These are phyloP conservation scores for Mesembrinibis cayennensis DNA, from an alignment of 2,113 vertebrate species.

Conservation along the genomic window DNA sequence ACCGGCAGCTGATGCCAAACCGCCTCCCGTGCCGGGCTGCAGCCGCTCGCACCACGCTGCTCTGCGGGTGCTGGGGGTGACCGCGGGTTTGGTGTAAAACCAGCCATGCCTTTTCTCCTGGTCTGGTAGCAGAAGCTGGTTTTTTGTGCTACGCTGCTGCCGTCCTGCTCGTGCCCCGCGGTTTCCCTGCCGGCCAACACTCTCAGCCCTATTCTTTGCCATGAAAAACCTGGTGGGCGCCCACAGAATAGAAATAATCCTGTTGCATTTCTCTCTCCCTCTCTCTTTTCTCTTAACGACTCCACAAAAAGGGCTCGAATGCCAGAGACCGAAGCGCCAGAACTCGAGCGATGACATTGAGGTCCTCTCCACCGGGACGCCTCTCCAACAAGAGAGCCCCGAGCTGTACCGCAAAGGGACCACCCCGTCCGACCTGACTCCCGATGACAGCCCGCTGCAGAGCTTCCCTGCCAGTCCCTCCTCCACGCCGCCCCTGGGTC, in stretches of 20 bases:
- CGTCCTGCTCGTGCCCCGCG: rapidly evolving
- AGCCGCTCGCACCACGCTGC: background rate
- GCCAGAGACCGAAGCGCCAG: slow-evolving; percentile 89
- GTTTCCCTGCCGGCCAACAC: rapidly evolving
- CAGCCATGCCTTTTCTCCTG: rapidly evolving
- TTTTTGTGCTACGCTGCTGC: background rate
- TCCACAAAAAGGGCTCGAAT: slow-evolving; percentile 83
- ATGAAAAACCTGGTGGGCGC: rapidly evolving
- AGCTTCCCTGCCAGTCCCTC: slow-evolving; percentile 87
- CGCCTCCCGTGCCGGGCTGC: background rate
- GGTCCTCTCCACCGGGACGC: slow-evolving; percentile 87
- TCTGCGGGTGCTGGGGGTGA: background rate
- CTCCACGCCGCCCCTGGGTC: slow-evolving; percentile 76
- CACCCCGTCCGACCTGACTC: slow-evolving; percentile 90
- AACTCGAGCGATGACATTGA: slow-evolving; percentile 89
- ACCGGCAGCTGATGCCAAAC: background rate
- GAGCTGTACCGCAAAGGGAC: slow-evolving; percentile 95
- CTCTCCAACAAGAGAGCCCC: slow-evolving; percentile 86
- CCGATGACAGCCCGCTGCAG: slow-evolving; percentile 89
- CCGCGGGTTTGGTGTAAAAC: background rate
- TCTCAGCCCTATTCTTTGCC: background rate
- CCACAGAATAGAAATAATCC: background rate
- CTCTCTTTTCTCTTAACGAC: background rate
- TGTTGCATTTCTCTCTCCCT: background rate
- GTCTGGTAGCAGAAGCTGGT: background rate